Percentiles rank a stretch among this genome's conserved stretches.
These are phyloP conservation scores for Papilio helenus DNA, from an alignment of 1,140 invertebrate genomes.

Conservation along the genomic window DNA sequence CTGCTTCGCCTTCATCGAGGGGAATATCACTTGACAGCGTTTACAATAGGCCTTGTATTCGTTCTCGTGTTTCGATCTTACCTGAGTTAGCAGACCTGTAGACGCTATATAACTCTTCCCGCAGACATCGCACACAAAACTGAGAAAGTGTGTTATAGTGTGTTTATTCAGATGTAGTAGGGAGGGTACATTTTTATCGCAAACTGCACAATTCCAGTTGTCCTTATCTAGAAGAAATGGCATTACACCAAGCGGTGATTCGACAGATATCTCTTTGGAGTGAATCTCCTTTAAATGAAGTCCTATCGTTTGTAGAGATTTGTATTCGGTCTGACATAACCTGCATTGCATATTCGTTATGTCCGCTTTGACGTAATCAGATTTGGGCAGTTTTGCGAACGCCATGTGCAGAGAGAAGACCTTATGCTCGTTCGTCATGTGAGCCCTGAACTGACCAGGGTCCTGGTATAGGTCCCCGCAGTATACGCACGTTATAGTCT, in stretches of 20 bases:
- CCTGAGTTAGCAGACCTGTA: slow-evolving; percentile 48
- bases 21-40: slow-evolving; percentile 27
- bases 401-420: slow-evolving; percentile 51
- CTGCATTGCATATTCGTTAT: slow-evolving; percentile 53
- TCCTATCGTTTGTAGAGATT: slow-evolving; percentile 46
- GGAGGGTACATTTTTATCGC: slow-evolving; percentile 43
- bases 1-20: slow-evolving; percentile 25
- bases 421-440: slow-evolving; percentile 56
- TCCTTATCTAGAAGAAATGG: slow-evolving; percentile 52
- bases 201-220: slow-evolving; percentile 51
- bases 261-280: slow-evolving; percentile 43
- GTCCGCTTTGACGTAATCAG: slow-evolving; percentile 58
- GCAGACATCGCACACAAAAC: slow-evolving; percentile 58
- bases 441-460: slow-evolving; percentile 49
- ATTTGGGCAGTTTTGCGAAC: slow-evolving; percentile 47
- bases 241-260: slow-evolving; percentile 49
- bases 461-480: slow-evolving; percentile 54
- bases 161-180: slow-evolving; percentile 53
- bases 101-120: slow-evolving; percentile 55
- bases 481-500: slow-evolving; percentile 59
- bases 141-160: slow-evolving; percentile 54
- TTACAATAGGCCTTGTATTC: slow-evolving; percentile 33
- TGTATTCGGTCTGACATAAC: slow-evolving; percentile 45
- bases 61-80: slow-evolving; percentile 47
- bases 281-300: slow-evolving; percentile 48